Conservation (phyloP, 2,797 vertebrate species). For the Phataginus tetradactyla region DNA sequence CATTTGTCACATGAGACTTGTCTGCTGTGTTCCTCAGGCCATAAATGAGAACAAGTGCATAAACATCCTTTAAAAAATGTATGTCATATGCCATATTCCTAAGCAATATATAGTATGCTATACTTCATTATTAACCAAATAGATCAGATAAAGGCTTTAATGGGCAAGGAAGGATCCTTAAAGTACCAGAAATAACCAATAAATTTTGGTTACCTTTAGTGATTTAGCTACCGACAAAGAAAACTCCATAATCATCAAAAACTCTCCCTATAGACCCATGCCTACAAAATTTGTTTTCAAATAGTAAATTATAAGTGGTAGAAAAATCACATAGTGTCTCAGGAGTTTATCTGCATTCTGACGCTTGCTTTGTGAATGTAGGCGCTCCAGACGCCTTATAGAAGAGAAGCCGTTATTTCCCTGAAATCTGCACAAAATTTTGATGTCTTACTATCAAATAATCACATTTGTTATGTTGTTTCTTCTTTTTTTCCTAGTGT, state of each 20-base stretch:
- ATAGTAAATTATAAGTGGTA: conserved; percentile 55
- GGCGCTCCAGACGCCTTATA: conserved; percentile 40
- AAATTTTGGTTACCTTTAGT: conserved; percentile 48
- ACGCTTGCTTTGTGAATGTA: conserved; percentile 51
- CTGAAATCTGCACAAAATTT: conserved; percentile 28
- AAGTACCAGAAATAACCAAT: conserved; percentile 22
- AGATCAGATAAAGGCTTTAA: conserved; percentile 41
- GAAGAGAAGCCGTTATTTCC: conserved; percentile 40
- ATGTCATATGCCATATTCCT: background rate
- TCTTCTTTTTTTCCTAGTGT: background rate
- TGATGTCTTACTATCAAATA: conserved; percentile 43
- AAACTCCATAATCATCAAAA: background rate
- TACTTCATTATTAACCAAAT: background rate
- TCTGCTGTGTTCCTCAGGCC: background rate
- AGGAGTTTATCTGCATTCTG: conserved; percentile 48
- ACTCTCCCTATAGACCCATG: background rate
- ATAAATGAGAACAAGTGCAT: conserved; percentile 25
- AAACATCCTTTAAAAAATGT: conserved; percentile 32
- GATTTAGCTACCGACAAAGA: conserved; percentile 14
- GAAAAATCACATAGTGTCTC: conserved; percentile 50
- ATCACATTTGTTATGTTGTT: background rate
- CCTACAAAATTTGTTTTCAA: conserved; percentile 65
- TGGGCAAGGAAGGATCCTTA: background rate
- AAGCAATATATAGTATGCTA: background rate
- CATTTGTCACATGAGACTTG: conserved; percentile 1